These are phyloP conservation scores for Marisa cornuarietis DNA, from an alignment of 1,140 invertebrate genomes.

Conservation along the genomic window DNA sequence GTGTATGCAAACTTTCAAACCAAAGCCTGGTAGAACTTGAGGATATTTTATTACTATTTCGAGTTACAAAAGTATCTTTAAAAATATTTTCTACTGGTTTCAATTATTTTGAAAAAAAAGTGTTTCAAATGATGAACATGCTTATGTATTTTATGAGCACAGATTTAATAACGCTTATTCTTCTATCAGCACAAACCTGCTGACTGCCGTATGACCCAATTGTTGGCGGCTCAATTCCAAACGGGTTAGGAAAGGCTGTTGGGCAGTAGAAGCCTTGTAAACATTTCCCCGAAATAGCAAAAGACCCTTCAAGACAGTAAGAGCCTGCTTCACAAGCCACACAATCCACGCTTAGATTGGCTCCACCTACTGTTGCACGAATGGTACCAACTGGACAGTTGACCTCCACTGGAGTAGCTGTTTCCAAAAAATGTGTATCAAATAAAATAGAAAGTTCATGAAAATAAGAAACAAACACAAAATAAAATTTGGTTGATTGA, in stretches of 20 bases:
- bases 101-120: too few species aligned
- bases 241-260: slow-evolving; percentile 53
- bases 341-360: slow-evolving; percentile 47
- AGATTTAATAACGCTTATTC: too few species aligned
- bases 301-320: slow-evolving; percentile 58
- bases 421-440: not conserved
- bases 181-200: slow-evolving; percentile 39
- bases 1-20: too few species aligned
- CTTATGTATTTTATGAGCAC: too few species aligned
- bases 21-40: too few species aligned
- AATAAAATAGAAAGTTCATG: not conserved
- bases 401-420: slow-evolving; percentile 57
- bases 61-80: too few species aligned
- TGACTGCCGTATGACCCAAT: slow-evolving; percentile 59
- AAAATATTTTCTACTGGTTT: too few species aligned
- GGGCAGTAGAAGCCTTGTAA: slow-evolving; percentile 59
- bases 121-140: too few species aligned
- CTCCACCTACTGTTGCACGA: slow-evolving; percentile 42
- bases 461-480: too few species aligned
- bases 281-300: slow-evolving; percentile 45
- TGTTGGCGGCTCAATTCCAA: slow-evolving; percentile 37
- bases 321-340: slow-evolving; percentile 55
- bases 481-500: too few species aligned
- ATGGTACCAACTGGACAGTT: slow-evolving; percentile 62
- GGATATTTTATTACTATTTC: too few species aligned